Base-by-base conservation (phyloP, 2,113 vertebrate species). In the Lophura nycthemera region DNA sequence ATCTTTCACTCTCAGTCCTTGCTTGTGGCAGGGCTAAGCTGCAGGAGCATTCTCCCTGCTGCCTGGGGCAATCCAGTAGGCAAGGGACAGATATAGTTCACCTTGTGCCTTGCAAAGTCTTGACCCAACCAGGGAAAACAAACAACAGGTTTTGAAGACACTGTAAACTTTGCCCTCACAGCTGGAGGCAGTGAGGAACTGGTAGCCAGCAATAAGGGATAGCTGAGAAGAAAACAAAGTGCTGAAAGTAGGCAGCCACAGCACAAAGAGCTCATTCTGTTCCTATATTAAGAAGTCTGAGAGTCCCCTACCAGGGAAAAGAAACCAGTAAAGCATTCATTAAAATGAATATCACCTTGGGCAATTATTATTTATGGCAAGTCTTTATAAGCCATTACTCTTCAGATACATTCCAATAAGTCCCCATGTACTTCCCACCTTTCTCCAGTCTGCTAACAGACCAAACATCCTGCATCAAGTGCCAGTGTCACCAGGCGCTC, bases 241-340 rank as follows among this genome's bases (percentile, higher is more conserved):
- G 75, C 77, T 57, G 74, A 77, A 75, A 63, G 71, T 45, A 83
- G 75, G 70, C 74, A 89, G 66, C 60, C 8, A 0, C 11, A 4
- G 50, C 60, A 93, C 60, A 87, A 84, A 90, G 67, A 78, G 47
- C 73, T 87, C 82, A 70, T 93, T 92, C 78, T 85, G 32, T 54
- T 64, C 89, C 48, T 47, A 83, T 84, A 6, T 85, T 93, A 88
- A 93, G 83, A 75, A 83, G 86, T 43, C 83, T 73, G 63, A 82
- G 88, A 69, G 81, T 94, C 66, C 29, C 71, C 89, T 85, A 54
- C 56, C 54, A 75, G 32, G 77, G 59, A 89, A 95, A 90, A 91
- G 63, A 91, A 95, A 91, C 54, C 59, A 83, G 91, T 93, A 93
- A 95, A 93, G 91, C 83, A 84, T 95, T 97, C 88, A 76, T 90